phyloP scores from a whole-genome alignment of 2,113 vertebrate genomes.

The Sinocyclocheilus anophthalmus region DNA sequence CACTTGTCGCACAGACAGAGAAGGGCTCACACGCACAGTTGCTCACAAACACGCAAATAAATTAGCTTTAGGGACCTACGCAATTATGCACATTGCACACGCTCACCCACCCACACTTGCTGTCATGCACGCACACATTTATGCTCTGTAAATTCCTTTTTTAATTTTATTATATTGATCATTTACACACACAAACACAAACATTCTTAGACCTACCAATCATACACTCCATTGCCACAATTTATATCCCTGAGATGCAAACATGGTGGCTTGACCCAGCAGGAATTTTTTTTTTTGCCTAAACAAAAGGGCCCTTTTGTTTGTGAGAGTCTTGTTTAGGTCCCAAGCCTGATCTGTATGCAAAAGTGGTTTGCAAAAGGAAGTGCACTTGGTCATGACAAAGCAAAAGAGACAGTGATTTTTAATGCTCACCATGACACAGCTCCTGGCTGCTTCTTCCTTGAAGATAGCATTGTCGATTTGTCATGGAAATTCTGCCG shows the following conservation, averaged over 20 bases:
- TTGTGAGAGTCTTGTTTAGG: not conserved
- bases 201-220: not conserved
- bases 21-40: conserved; percentile 69
- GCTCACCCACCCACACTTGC: conserved; percentile 60
- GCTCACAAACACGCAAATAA: conserved; percentile 62
- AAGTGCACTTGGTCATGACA: conserved; percentile 44
- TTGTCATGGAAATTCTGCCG: conserved; percentile 40
- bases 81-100: conserved; percentile 11
- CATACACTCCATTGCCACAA: not conserved
- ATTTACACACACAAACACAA: conserved; percentile 50
- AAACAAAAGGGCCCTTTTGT: conserved; percentile 36
- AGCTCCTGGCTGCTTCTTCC: conserved; percentile 25
- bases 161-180: conserved; percentile 45
- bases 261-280: not conserved
- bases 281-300: conserved; percentile 10
- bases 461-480: not conserved
- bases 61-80: conserved; percentile 23
- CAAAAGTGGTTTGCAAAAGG: conserved; percentile 27
- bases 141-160: conserved; percentile 45
- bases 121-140: conserved; percentile 61
- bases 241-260: not conserved
- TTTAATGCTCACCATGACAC: conserved; percentile 33
- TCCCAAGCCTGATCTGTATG: conserved; percentile 24
- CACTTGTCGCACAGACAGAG: conserved; percentile 59
- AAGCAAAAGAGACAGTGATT: conserved; percentile 38